A percentile compares a stretch with the other conserved stretches of the same genome.
These are phyloP conservation scores for Salvelinus fontinalis DNA, from an alignment of 2,113 vertebrate species.

Conservation along the genomic window DNA sequence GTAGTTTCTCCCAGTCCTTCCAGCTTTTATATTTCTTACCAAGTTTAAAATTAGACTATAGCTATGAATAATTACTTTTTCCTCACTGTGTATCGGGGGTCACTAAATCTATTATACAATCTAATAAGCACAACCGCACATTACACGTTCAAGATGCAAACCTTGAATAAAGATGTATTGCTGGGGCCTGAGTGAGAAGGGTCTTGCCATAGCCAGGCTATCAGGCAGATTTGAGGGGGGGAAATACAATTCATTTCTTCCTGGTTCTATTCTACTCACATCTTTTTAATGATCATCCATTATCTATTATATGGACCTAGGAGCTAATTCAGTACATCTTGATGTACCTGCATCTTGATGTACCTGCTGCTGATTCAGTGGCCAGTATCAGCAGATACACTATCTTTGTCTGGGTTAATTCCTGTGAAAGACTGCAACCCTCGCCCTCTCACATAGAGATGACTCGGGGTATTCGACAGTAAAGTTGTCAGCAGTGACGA, in stretches of 20 bases:
- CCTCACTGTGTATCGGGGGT: slow-evolving; percentile 60
- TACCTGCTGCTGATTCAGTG: slow-evolving; percentile 33
- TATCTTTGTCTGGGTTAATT: slow-evolving; percentile 29
- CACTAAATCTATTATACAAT: slow-evolving; percentile 68
- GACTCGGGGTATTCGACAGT: slow-evolving; percentile 22
- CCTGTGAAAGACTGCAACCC: neutral
- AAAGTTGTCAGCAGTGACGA: slow-evolving; percentile 43
- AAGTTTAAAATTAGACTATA: slow-evolving; percentile 66
- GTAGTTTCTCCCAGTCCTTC: slow-evolving; percentile 62
- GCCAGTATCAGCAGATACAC: slow-evolving; percentile 26
- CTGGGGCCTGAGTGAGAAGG: slow-evolving; percentile 11
- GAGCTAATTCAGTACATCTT: slow-evolving; percentile 36
- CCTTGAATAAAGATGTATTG: slow-evolving; percentile 70
- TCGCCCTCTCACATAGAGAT: neutral
- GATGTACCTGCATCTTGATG: too few species aligned
- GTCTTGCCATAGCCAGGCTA: slow-evolving; percentile 27
- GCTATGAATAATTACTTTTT: slow-evolving; percentile 60
- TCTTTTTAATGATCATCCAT: slow-evolving; percentile 34
- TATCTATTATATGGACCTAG: slow-evolving; percentile 31
- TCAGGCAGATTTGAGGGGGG: slow-evolving; percentile 40
- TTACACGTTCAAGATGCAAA: slow-evolving; percentile 54
- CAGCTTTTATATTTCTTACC: slow-evolving; percentile 43
- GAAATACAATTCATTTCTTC: slow-evolving; percentile 40
- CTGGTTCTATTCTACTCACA: slow-evolving; percentile 16
- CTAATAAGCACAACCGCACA: slow-evolving; percentile 59